phyloP scores from a whole-genome alignment of 2,113 vertebrate genomes.

The Elephantulus edwardii region DNA sequence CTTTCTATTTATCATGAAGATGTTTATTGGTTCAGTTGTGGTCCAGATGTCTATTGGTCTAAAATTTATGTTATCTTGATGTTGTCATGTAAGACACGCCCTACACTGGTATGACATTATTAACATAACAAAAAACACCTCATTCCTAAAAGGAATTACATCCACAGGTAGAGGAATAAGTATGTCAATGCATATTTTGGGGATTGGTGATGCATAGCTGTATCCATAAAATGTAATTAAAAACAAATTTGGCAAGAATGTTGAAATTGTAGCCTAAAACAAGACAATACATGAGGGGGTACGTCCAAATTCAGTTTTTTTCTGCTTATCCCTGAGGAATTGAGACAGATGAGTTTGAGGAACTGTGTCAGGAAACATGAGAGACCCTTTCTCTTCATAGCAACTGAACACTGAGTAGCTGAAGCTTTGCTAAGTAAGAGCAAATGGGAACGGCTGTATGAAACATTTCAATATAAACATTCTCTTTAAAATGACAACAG shows the following conservation, averaged over 20 bases:
- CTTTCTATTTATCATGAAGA: too few relatives aligned
- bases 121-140: neutral
- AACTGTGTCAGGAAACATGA: neutral
- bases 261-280: neutral
- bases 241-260: neutral
- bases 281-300: neutral
- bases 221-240: neutral
- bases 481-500: neutral
- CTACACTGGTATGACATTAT: neutral
- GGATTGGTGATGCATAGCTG: too few relatives aligned
- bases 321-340: neutral
- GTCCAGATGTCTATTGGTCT: too few relatives aligned
- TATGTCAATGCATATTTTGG: neutral
- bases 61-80: too few relatives aligned
- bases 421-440: neutral
- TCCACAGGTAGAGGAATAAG: neutral
- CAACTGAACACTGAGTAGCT: neutral
- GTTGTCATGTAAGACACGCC: too few relatives aligned
- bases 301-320: neutral
- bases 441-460: neutral
- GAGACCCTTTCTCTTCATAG: neutral
- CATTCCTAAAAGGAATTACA: neutral
- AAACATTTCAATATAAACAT: constrained; percentile 5
- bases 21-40: too few relatives aligned
- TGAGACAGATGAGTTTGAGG: neutral